Evolutionary conservation across 2,113 vertebrate genomes (phyloP).

Genomic region (Asarcornis scutulata): DNA sequence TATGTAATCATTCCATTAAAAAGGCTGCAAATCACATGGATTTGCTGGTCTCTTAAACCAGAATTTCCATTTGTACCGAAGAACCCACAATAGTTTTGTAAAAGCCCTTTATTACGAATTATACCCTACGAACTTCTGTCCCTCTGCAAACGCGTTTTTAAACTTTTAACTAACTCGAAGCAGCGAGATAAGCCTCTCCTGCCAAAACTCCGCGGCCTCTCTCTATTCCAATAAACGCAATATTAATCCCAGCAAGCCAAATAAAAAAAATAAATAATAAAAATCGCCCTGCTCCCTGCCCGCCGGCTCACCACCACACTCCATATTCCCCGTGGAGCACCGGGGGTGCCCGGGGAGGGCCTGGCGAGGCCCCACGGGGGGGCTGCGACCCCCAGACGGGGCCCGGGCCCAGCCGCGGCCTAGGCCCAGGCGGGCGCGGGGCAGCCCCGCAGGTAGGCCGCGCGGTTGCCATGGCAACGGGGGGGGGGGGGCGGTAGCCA

Average conservation of each 20-base stretch:
- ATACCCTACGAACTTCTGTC: not conserved
- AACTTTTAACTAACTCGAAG: not conserved
- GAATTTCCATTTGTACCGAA: slow-evolving; percentile 48
- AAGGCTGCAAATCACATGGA: slow-evolving; percentile 43
- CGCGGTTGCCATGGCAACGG: too few species aligned
- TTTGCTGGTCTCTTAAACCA: slow-evolving; percentile 51
- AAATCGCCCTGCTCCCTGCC: not conserved
- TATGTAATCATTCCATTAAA: slow-evolving; percentile 66
- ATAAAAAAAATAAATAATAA: not conserved
- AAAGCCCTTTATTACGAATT: slow-evolving; percentile 35
- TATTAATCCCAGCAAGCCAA: slow-evolving; percentile 2
- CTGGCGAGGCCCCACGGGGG: too few species aligned
- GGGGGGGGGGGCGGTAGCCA: too few species aligned
- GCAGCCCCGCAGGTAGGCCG: too few species aligned
- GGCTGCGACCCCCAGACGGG: too few species aligned
- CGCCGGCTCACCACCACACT: too few species aligned
- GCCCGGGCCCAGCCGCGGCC: too few species aligned
- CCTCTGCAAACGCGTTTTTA: not conserved
- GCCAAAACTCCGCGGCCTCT: not conserved
- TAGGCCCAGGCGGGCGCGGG: too few species aligned
- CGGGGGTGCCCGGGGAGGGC: too few species aligned
- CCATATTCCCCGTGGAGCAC: too few species aligned
- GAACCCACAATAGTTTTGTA: slow-evolving; percentile 31
- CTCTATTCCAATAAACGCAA: slow-evolving; percentile 19
- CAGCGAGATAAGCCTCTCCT: not conserved